Base-by-base conservation (phyloP, 2,888 invertebrate species). In the Tolmerus cingulatus region DNA sequence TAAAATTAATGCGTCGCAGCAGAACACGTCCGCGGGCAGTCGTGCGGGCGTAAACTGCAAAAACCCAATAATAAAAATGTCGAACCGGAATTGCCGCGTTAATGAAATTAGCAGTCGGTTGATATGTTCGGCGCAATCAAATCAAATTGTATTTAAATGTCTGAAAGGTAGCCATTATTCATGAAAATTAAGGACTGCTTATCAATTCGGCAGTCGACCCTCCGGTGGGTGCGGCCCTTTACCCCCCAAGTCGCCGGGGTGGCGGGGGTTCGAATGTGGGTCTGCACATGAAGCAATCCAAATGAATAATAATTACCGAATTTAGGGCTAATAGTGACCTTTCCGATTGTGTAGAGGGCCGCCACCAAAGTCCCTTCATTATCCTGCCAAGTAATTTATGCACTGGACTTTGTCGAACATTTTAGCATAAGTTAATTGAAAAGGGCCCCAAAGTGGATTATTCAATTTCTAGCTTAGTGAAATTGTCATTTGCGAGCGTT, bases 341-440 rank as follows among this genome's bases (percentile, higher is more conserved):
- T 78, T 78, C 43, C 43, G 40, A 78, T 78, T 46, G 40, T 78
- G 78, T 78, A 27, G 5, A n/a, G 51, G 51, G 4, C 51, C 51
- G 51, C 51, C n/a, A 51, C n/a, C 19, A 2, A 5, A 51, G 78
- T 78, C 78, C 78, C 40, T 78, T 78, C 78, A 78, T 78, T 78
- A 78, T 78, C 78, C 78, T 78, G 23, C 40, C 66, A 9, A 40
- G 40, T 78, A 78, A 78, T 78, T 78, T 78, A 78, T 78, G 78
- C 43, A 78, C 23, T 43, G 37, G 78, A 27, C 78, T 78, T 78
- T 78, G 43, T 14, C 46, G 78, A 78, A 78, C 37, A 78, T 78
- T 78, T 78, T 78, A 78, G 78, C 78, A 78, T 78, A 78, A 78
- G 78, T 78, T 78, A 78, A 78, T 78, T 78, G 78, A 40, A 78